Conservation (phyloP, 1,140 invertebrate genomes). For the Camponotus pennsylvanicus region DNA sequence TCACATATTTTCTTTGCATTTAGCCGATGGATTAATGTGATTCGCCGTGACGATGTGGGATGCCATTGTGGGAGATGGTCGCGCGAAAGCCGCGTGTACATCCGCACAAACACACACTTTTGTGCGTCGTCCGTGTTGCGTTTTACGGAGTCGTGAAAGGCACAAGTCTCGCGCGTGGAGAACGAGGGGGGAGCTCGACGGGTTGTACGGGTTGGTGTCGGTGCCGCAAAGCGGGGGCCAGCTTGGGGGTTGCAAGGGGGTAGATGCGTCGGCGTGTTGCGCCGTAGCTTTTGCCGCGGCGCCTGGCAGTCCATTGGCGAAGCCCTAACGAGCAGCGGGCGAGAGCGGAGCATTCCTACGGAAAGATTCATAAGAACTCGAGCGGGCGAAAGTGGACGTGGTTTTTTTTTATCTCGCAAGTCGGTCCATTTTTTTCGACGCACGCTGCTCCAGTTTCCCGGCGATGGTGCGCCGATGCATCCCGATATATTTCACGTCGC, state of each 20-base stretch:
- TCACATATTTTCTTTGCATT: slow-evolving; percentile 8
- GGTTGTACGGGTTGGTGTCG: slow-evolving; percentile 62
- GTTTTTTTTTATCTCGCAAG: slow-evolving; percentile 12
- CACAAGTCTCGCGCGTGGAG: slow-evolving; percentile 18
- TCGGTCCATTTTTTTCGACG: neutral
- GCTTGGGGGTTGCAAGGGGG: slow-evolving; percentile 58
- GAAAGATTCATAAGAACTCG: slow-evolving; percentile 51
- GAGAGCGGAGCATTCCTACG: slow-evolving; percentile 59
- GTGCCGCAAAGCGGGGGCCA: slow-evolving; percentile 66
- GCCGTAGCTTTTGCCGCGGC: slow-evolving; percentile 80
- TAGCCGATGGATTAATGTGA: slow-evolving; percentile 1
- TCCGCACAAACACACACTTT: neutral
- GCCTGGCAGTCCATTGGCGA: slow-evolving; percentile 82
- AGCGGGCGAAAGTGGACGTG: slow-evolving; percentile 54
- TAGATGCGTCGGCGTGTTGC: slow-evolving; percentile 82
- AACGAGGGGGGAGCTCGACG: slow-evolving; percentile 46
- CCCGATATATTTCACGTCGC: neutral
- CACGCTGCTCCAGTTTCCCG: neutral
- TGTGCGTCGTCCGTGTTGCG: slow-evolving; percentile 26
- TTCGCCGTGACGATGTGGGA: slow-evolving; percentile 5
- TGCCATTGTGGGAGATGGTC: slow-evolving; percentile 8
- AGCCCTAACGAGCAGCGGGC: slow-evolving; percentile 80
- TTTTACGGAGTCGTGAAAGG: slow-evolving; percentile 52
- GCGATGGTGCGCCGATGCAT: neutral
- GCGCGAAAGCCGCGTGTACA: slow-evolving; percentile 30